Evolutionary conservation across 2,113 vertebrate species (phyloP).

Genomic region (Atlantisia rogersi): DNA sequence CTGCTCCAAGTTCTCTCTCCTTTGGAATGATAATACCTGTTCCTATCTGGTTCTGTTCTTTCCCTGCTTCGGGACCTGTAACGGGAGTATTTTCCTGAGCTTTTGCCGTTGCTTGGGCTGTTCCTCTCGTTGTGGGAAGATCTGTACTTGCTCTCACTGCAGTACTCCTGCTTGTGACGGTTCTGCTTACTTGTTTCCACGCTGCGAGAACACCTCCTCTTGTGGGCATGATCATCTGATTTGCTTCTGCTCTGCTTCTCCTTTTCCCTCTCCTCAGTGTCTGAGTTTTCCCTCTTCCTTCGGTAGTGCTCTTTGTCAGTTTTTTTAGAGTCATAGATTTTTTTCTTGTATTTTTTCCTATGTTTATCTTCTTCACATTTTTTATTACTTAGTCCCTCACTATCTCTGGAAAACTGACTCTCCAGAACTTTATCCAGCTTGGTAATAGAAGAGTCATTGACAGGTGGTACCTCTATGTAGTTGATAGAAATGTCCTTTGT

Average conservation of each 20-base stretch:
- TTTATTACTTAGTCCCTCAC: neutral
- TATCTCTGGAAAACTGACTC: constrained; percentile 25
- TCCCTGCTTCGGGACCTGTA: constrained; percentile 67
- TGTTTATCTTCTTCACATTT: neutral
- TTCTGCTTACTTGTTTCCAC: constrained; percentile 23
- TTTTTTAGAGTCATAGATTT: constrained; percentile 37
- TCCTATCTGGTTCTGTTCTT: constrained; percentile 68
- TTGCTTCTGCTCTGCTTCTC: constrained; percentile 29
- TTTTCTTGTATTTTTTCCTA: constrained; percentile 47
- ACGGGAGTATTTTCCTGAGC: constrained; percentile 68
- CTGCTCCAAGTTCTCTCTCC: constrained; percentile 75
- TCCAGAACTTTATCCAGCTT: constrained; percentile 36
- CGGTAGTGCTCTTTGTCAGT: constrained; percentile 72
- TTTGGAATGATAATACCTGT: constrained; percentile 69
- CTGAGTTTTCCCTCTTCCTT: constrained; percentile 57
- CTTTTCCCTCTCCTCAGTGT: constrained; percentile 45
- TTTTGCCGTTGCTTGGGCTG: constrained; percentile 39
- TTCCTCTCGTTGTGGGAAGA: constrained; percentile 9
- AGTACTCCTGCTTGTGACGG: constrained; percentile 20
- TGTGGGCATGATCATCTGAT: neutral
- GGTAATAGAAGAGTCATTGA: neutral
- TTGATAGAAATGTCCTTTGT: neutral
- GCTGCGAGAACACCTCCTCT: constrained; percentile 6
- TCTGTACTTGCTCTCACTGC: constrained; percentile 36
- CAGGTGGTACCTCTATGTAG: neutral